Conservation (phyloP, 2,888 invertebrate species). For the Amitus sp. region DNA sequence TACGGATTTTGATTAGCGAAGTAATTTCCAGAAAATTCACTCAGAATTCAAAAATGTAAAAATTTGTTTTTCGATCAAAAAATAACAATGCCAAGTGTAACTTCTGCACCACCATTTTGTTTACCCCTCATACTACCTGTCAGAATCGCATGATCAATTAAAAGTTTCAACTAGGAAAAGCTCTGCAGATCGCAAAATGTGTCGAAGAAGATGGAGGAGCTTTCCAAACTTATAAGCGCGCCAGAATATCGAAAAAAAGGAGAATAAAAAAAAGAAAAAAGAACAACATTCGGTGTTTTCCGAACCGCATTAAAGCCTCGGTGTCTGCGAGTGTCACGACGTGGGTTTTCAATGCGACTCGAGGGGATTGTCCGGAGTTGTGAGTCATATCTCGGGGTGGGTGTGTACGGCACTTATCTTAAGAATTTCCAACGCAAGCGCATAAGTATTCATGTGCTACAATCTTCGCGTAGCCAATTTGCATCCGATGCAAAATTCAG, state of each 20-base stretch:
- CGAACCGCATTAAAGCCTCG: constrained; percentile 18
- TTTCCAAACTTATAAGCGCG: not conserved
- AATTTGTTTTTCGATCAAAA: too few species aligned
- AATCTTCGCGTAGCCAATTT: constrained; percentile 21
- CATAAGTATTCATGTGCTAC: constrained; percentile 12
- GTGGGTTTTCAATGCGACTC: constrained; percentile 25
- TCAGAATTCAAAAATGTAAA: too few species aligned
- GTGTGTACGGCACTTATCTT: constrained; percentile 35
- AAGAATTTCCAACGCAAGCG: constrained; percentile 31
- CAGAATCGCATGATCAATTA: too few species aligned
- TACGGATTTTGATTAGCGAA: too few species aligned
- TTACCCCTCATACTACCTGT: too few species aligned
- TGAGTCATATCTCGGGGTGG: constrained; percentile 33
- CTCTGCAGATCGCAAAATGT: too few species aligned
- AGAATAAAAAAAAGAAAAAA: too few species aligned
- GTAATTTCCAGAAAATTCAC: too few species aligned
- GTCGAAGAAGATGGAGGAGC: too few species aligned
- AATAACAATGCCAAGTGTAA: too few species aligned
- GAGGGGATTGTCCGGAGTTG: constrained; percentile 29
- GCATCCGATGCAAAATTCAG: constrained; percentile 13
- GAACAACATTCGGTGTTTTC: not conserved
- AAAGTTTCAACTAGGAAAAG: too few species aligned
- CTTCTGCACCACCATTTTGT: too few species aligned
- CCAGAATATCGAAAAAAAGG: not conserved
- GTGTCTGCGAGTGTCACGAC: constrained; percentile 26